phyloP scores from a whole-genome alignment of 2,888 invertebrate genomes.

The Antitype chi region DNA sequence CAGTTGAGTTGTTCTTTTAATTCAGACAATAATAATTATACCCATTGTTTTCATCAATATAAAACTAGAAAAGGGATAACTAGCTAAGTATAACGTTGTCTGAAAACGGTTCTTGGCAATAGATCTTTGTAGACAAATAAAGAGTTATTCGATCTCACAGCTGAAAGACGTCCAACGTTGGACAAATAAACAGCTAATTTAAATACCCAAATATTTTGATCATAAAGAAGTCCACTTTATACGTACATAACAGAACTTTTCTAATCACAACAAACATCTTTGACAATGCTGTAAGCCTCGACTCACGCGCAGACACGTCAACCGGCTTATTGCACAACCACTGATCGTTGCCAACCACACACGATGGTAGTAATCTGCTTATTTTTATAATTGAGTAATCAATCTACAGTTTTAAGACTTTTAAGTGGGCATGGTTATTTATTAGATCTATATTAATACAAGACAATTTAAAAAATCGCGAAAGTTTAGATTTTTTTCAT shows the following conservation, averaged over 20 bases:
- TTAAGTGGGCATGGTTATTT: neutral
- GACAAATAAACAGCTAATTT: neutral
- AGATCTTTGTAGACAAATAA: neutral
- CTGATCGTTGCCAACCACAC: slow-evolving; percentile 58
- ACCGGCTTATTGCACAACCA: slow-evolving; percentile 53
- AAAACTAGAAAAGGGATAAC: neutral
- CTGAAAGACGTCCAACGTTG: neutral
- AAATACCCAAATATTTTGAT: neutral
- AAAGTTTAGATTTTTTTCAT: neutral
- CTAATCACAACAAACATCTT: slow-evolving; percentile 57
- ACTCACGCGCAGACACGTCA: slow-evolving; percentile 55
- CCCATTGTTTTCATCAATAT: neutral
- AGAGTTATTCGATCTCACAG: neutral
- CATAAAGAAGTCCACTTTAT: slow-evolving; percentile 17
- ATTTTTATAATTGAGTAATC: slow-evolving; percentile 64
- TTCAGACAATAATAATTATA: neutral
- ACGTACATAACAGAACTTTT: slow-evolving; percentile 26
- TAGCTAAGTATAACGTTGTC: neutral
- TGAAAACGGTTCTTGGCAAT: neutral
- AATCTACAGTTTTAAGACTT: slow-evolving; percentile 46
- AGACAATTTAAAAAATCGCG: no score
- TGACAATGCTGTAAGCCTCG: slow-evolving; percentile 58
- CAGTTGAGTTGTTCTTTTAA: slow-evolving; percentile 28
- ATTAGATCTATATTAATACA: neutral
- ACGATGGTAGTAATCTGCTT: slow-evolving; percentile 62